Base-by-base conservation (phyloP, 1,140 invertebrate species). In the Caenorhabditis inopinata region DNA sequence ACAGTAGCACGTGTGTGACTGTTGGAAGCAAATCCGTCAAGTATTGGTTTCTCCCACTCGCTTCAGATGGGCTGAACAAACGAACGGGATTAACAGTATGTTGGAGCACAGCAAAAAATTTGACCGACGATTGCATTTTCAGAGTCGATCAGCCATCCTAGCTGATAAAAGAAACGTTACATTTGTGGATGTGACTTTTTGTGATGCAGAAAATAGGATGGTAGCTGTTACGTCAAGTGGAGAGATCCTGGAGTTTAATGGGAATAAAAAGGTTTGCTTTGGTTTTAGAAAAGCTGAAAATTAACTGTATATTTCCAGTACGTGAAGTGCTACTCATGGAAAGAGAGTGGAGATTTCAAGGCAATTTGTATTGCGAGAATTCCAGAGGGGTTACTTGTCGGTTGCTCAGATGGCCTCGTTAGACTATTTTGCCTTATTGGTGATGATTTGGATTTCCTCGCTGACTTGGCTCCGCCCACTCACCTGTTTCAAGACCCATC, bases 91-190 rank as follows among this genome's bases (percentile, higher is more conserved):
- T 68, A 27, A 68, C 58, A 32, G 58, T 68, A 68, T 5, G 9
- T 9, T 2, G 27, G 2, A 2, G 2, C 2, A 21, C 12, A 68
- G 9, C 6, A 7, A 38, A 38, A 18, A 9, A 12, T 0, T n/a
- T 5, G 21, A 29, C 11, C 18, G 18, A 18, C 5, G n/a, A 68
- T 21, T 38, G 1, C 14, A 32, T 35, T 68, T 53, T 38, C 32
- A 68, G 58, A 68, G 58, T 68, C 58, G 58, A 68, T 68, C 58
- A 68, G 58, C 58, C 23, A 68, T 68, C 25, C 12, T 68, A 12
- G 58, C 58, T 68, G 58, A 68, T 38, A 68, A 68, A 32, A 68
- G 58, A 68, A 68, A 68, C 58, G 58, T 68, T 68, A 68, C 35
- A 21, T 68, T 68, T 38, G 58, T 68, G 16, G 58, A 68, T 42